Percentiles rank a stretch among this genome's conserved stretches.
phyloP scores from a whole-genome alignment of 2,888 invertebrate species.

The Heliconius hortense region DNA sequence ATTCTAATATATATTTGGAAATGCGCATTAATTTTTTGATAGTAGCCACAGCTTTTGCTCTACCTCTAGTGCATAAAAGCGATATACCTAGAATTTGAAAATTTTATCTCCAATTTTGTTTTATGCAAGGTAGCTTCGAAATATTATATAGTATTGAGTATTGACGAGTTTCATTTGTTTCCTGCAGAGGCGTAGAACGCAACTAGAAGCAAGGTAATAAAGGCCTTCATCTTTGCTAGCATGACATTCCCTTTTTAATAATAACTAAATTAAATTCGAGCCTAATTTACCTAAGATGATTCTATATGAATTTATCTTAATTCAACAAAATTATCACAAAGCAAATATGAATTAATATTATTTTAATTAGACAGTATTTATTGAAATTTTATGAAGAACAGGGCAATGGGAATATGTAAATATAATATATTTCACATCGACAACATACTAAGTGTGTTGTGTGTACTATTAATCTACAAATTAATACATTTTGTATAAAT shows the following conservation, averaged over 20 bases:
- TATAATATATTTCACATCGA: neutral
- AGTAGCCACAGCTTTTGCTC: conserved; percentile 43
- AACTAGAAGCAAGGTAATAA: conserved; percentile 42
- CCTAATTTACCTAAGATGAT: conserved; percentile 24
- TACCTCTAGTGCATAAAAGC: conserved; percentile 43
- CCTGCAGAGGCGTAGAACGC: conserved; percentile 43
- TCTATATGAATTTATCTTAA: neutral
- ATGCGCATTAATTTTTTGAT: conserved; percentile 39
- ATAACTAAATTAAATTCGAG: conserved; percentile 24
- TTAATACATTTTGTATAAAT: neutral
- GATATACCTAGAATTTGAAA: conserved; percentile 39
- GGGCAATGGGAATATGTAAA: conserved; percentile 1
- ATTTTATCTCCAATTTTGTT: conserved; percentile 40
- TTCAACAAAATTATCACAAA: neutral
- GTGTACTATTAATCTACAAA: neutral
- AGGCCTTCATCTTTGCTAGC: conserved; percentile 41
- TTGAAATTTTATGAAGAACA: neutral
- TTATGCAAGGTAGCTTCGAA: conserved; percentile 42
- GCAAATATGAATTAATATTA: neutral
- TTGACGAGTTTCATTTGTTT: conserved; percentile 42
- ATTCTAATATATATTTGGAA: conserved; percentile 32
- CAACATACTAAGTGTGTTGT: neutral
- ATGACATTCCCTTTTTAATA: conserved; percentile 34
- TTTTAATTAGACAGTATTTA: neutral
- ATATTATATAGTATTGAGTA: conserved; percentile 40